phyloP scores from a whole-genome alignment of 2,113 vertebrate genomes.

The Sander lucioperca region DNA sequence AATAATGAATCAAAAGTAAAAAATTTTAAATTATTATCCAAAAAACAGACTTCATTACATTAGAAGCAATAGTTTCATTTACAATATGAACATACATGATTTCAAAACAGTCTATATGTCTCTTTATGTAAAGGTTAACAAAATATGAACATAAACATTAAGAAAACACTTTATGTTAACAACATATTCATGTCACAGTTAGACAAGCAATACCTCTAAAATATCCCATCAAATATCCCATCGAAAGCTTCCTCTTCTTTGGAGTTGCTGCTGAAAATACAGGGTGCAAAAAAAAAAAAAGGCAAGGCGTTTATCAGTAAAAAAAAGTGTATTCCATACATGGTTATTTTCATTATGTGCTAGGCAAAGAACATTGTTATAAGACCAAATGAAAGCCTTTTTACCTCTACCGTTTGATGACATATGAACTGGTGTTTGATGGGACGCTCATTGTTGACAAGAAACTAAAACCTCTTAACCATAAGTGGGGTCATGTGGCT shows the following conservation, averaged over 20 bases:
- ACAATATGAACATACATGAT: not conserved
- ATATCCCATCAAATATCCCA: constrained; percentile 95
- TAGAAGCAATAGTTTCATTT: not conserved
- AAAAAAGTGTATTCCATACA: not conserved
- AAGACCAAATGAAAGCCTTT: not conserved
- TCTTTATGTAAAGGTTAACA: not conserved
- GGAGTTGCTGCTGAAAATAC: constrained; percentile 74
- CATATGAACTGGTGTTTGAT: constrained; percentile 15
- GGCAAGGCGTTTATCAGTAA: not conserved
- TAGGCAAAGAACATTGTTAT: not conserved
- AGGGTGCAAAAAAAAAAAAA: not conserved
- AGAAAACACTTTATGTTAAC: not conserved
- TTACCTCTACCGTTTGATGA: constrained; percentile 61
- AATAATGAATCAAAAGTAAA: too few relatives aligned
- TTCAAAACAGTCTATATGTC: constrained; percentile 24
- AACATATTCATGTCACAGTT: not conserved
- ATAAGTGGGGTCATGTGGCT: not conserved
- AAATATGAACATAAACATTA: constrained; percentile 15
- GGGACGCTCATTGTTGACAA: constrained; percentile 56
- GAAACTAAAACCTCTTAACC: constrained; percentile 67
- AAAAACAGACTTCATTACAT: constrained; percentile 27
- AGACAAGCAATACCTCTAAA: constrained; percentile 78
- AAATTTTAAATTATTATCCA: too few relatives aligned
- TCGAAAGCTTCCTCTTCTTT: constrained; percentile 87
- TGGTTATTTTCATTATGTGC: not conserved